These are phyloP conservation scores for Tylochromis polylepis DNA, from an alignment of 2,113 vertebrate genomes.

Conservation along the genomic window DNA sequence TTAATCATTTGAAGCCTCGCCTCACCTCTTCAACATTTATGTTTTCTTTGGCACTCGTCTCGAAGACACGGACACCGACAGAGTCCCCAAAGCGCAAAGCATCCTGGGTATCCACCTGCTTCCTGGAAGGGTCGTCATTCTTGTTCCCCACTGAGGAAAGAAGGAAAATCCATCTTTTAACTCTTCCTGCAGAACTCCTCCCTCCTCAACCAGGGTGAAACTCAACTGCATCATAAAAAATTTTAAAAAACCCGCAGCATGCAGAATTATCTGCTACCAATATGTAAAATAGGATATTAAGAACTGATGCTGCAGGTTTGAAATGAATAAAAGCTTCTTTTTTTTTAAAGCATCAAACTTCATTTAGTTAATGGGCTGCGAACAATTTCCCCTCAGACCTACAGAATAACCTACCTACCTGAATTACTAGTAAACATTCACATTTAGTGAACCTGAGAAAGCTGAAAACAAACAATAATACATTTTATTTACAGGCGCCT, in stretches of 20 bases:
- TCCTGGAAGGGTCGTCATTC: constrained; percentile 75
- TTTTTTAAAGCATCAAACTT: background rate
- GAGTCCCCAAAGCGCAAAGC: constrained; percentile 78
- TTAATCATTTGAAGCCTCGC: background rate
- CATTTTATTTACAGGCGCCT: no score
- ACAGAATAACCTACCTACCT: background rate
- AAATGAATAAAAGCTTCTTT: background rate
- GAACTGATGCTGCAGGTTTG: background rate
- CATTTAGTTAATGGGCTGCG: no score
- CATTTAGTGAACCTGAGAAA: background rate
- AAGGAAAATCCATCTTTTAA: background rate
- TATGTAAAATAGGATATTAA: background rate
- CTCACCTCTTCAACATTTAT: constrained; percentile 81
- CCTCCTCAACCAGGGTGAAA: fast-evolving
- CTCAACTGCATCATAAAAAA: background rate
- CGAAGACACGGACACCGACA: constrained; percentile 75
- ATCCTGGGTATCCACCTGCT: constrained; percentile 75
- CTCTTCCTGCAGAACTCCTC: background rate
- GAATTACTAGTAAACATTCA: fast-evolving
- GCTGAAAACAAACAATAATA: background rate
- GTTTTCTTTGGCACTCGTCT: constrained; percentile 85
- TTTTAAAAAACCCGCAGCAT: no score
- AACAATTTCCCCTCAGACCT: background rate
- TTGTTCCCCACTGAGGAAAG: constrained; percentile 79
- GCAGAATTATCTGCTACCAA: background rate